phyloP scores from a whole-genome alignment of 2,113 vertebrate species.

The Corydoras maculifer region DNA sequence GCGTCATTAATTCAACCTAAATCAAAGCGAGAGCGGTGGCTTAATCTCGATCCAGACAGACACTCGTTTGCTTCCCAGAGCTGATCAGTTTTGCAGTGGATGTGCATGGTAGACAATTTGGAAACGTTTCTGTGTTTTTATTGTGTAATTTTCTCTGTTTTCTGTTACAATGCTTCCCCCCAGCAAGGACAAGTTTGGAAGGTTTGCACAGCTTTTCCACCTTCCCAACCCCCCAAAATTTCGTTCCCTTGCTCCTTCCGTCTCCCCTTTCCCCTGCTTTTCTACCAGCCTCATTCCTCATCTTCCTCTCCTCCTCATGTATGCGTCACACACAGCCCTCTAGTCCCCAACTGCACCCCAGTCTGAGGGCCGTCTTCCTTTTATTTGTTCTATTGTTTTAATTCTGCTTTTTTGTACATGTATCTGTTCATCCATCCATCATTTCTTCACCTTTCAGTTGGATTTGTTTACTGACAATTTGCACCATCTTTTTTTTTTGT shows the following conservation, averaged over 20 bases:
- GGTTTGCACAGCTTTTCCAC: conserved; percentile 99
- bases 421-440: conserved; percentile 3
- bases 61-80: conserved; percentile 51
- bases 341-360: conserved; percentile 51
- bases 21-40: conserved; percentile 5
- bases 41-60: conserved; percentile 20
- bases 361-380: conserved; percentile 16
- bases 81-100: conserved; percentile 54
- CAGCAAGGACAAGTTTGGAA: conserved; percentile 99
- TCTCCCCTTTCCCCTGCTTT: conserved; percentile 32
- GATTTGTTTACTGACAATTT: not conserved
- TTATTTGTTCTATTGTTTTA: not conserved
- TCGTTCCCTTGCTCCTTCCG: conserved; percentile 63
- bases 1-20: conserved; percentile 36
- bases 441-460: not conserved
- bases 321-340: conserved; percentile 60
- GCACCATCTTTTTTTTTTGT: too few species aligned
- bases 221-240: conserved; percentile 81
- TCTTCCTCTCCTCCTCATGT: conserved; percentile 61
- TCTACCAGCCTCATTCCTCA: conserved; percentile 79
- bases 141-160: conserved; percentile 89
- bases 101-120: conserved; percentile 62
- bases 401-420: conserved; percentile 18
- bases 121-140: conserved; percentile 71
- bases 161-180: conserved; percentile 98